Evolutionary conservation across 2,888 invertebrate species (phyloP), one percentile per base, ranked within the genome.

Genomic region (Microplitis manilae): DNA sequence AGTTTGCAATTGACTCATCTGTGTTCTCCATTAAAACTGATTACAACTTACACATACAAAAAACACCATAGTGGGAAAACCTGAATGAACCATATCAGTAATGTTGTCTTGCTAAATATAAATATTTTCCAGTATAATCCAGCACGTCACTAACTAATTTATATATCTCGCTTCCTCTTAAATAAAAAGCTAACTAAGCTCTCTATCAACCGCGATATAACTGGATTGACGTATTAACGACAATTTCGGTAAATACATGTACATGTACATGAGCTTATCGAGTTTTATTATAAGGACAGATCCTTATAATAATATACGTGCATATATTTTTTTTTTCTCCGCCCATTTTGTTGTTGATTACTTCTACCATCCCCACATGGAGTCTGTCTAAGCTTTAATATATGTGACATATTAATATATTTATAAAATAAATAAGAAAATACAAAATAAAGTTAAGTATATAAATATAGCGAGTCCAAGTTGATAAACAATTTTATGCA

Each of bases 401-500:
- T 13, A 50, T 13, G 13, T 50, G 13, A 50, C 17, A 30, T 8
- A 65, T 30, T 65, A 15, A 13, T 62, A 62, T 62, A 62, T 62
- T 7, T 62, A 65, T 50, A 13, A 13, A 50, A 13, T 50, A 50
- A 50, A 50, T 50, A 50, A 50, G 13, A 4, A 50, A 50, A 50
- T 50, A 5, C 2, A 50, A 50, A 50, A 50, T 50, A 50, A 50
- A 13, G 50, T 50, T 13, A 50, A 50, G 13, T 50, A 62, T 13
- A 62, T 71, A 60, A 73, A 73, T 50, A 70, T 75, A 17, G 40
- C 59, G n/a, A 64, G 50, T 50, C 50, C 50, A 50, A 50, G 50
- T 73, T 76, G 77, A 78, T 77, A 77, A 73, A 50, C 50, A 50
- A 5, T 50, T 73, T 61, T 72, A 74, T 65, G 74, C 59, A 77